Evolutionary conservation across 2,113 vertebrate genomes (phyloP).

Genomic region (Eleginops maclovinus): DNA sequence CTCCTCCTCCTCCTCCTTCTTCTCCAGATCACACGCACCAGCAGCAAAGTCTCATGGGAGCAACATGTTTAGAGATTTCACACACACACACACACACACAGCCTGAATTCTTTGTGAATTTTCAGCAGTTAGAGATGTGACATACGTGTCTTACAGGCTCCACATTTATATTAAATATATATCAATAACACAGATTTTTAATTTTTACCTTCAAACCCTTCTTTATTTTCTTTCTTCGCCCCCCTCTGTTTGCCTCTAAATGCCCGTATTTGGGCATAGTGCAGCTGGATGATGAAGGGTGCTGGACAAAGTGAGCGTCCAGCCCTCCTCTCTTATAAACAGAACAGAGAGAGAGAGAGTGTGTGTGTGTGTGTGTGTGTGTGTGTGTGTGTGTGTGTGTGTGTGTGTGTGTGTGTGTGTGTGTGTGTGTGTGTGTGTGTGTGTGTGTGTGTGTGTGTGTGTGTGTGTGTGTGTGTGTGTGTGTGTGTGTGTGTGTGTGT

Average conservation of each 20-base stretch:
- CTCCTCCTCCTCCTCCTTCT: background rate
- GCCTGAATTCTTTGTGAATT: slow-evolving; percentile 48
- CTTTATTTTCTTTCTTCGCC: background rate
- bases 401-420: too few species aligned
- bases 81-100: background rate
- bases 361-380: slow-evolving; percentile 5
- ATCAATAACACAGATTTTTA: background rate
- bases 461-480: too few species aligned
- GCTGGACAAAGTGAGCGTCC: slow-evolving; percentile 56
- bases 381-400: too few species aligned
- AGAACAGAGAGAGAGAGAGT: slow-evolving; percentile 14
- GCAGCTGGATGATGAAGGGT: slow-evolving; percentile 68
- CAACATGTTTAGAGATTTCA: slow-evolving; percentile 67
- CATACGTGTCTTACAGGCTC: slow-evolving; percentile 1
- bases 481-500: too few species aligned
- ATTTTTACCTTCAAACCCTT: slow-evolving; percentile 45
- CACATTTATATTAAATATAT: slow-evolving; percentile 29
- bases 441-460: too few species aligned
- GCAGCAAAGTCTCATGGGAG: slow-evolving; percentile 64
- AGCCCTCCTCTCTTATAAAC: slow-evolving; percentile 60
- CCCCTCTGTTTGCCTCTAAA: slow-evolving; percentile 34
- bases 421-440: slow-evolving; percentile 5
- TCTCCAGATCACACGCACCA: slow-evolving; percentile 66
- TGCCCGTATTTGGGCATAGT: slow-evolving; percentile 76
- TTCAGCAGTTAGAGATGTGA: slow-evolving; percentile 37